These are phyloP conservation scores for Oxyruncus cristatus DNA, from an alignment of 2,113 vertebrate genomes.

Conservation along the genomic window DNA sequence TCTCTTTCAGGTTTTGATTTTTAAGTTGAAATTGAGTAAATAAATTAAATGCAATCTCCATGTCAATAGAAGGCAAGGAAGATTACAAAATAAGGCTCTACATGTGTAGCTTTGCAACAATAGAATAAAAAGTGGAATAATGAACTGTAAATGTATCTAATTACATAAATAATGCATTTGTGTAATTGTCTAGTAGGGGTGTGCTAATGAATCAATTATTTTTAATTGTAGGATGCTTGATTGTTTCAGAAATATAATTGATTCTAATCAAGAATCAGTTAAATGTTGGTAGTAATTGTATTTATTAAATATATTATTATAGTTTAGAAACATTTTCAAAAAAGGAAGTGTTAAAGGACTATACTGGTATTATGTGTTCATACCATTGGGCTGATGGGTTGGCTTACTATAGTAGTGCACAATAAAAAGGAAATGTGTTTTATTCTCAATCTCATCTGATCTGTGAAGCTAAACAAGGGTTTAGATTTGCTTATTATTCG, in stretches of 20 bases:
- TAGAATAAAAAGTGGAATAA: conserved; percentile 67
- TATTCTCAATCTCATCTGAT: background rate
- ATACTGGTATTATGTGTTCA: background rate
- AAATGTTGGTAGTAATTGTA: conserved; percentile 74
- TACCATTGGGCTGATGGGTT: background rate
- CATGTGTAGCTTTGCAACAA: conserved; percentile 63
- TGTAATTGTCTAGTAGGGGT: conserved; percentile 72
- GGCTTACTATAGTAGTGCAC: background rate
- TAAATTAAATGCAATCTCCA: background rate
- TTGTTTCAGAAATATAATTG: conserved; percentile 80
- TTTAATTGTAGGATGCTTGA: conserved; percentile 77
- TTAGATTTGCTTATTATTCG: background rate
- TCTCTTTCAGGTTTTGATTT: conserved; percentile 21
- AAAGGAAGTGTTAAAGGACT: background rate
- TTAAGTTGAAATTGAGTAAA: background rate
- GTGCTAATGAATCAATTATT: conserved; percentile 80
- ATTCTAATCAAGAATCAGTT: conserved; percentile 81
- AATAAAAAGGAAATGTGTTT: background rate
- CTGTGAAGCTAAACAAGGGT: background rate
- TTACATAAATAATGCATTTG: conserved; percentile 83
- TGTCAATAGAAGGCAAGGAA: conserved; percentile 22
- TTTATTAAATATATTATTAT: conserved; percentile 68
- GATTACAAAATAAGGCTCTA: conserved; percentile 38
- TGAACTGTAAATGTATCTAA: conserved; percentile 74
- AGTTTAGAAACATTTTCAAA: conserved; percentile 11